These are phyloP conservation scores for Drosophila barbarae DNA, from an alignment of 2,888 invertebrate genomes.

Conservation along the genomic window DNA sequence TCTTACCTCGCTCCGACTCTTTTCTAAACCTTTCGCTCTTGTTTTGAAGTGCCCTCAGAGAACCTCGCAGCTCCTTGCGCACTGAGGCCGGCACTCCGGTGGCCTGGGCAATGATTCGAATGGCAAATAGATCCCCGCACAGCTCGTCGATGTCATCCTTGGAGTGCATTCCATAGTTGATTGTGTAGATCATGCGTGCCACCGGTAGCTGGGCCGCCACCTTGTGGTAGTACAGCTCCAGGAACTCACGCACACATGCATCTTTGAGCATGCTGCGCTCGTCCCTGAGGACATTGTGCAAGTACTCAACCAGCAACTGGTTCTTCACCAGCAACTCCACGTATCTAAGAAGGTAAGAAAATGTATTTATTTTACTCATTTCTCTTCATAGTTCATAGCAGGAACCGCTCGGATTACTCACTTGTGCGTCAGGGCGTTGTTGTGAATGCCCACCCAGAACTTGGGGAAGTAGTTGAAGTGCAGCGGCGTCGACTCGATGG, in stretches of 20 bases:
- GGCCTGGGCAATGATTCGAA: constrained; percentile 79
- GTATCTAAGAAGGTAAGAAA: constrained; percentile 81
- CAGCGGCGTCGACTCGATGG: constrained; percentile 93
- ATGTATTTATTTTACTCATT: no score
- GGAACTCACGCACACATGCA: constrained; percentile 91
- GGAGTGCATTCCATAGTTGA: constrained; percentile 79
- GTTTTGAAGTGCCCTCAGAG: constrained; percentile 75
- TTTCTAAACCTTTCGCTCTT: constrained; percentile 76
- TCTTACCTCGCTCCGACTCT: constrained; percentile 72
- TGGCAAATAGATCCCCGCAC: constrained; percentile 80
- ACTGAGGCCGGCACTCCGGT: constrained; percentile 79
- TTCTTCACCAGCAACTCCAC: constrained; percentile 90
- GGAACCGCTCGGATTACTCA: constrained; percentile 48
- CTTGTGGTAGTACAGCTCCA: constrained; percentile 94
- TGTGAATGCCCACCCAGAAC: constrained; percentile 93
- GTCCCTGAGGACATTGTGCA: constrained; percentile 92
- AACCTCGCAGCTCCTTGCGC: constrained; percentile 78
- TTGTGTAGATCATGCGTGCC: constrained; percentile 79
- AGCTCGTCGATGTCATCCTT: constrained; percentile 80
- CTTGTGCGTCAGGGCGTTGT: constrained; percentile 80
- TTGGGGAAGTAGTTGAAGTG: constrained; percentile 94
- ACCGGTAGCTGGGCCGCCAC: constrained; percentile 78
- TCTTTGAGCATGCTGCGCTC: constrained; percentile 92
- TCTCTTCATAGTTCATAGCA: neutral
- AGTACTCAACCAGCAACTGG: constrained; percentile 92